A percentile compares a stretch with the other conserved stretches of the same genome.
phyloP scores from a whole-genome alignment of 2,113 vertebrate species.

The Benitochromis conjunctus region DNA sequence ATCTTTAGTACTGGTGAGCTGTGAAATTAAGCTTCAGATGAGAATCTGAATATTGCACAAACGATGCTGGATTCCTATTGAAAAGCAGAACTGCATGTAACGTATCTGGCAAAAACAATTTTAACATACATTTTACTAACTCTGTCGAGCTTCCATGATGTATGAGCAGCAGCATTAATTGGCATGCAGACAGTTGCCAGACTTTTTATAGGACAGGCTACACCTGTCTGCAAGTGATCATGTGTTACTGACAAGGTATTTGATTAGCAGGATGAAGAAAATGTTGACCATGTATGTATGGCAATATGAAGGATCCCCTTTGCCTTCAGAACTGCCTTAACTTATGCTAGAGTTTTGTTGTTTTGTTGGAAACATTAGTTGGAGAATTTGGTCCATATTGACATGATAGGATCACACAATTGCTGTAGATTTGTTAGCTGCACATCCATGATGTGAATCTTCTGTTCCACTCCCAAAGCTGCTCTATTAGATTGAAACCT shows the following conservation, averaged over 20 bases:
- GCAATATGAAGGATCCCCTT: not conserved
- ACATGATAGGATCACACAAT: not conserved
- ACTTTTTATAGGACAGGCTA: conserved; percentile 7
- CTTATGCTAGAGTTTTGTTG: not conserved
- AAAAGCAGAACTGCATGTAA: not conserved
- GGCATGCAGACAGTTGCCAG: not conserved
- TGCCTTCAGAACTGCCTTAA: not conserved
- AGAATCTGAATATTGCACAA: conserved; percentile 17
- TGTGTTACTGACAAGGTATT: not conserved
- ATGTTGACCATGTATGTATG: not conserved
- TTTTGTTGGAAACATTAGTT: not conserved
- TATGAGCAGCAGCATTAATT: not conserved
- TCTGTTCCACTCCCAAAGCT: not conserved
- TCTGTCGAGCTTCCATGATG: not conserved
- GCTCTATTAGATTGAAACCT: not conserved
- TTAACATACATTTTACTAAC: not conserved
- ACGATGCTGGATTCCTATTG: not conserved
- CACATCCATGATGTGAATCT: not conserved
- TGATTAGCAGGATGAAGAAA: not conserved
- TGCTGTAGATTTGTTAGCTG: not conserved
- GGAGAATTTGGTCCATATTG: not conserved
- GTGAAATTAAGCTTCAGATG: conserved; percentile 62
- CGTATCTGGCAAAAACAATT: not conserved
- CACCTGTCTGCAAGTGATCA: not conserved
- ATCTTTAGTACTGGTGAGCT: conserved; percentile 63